These are phyloP conservation scores for Idaea biselata DNA, from an alignment of 2,888 invertebrate species.

Conservation along the genomic window DNA sequence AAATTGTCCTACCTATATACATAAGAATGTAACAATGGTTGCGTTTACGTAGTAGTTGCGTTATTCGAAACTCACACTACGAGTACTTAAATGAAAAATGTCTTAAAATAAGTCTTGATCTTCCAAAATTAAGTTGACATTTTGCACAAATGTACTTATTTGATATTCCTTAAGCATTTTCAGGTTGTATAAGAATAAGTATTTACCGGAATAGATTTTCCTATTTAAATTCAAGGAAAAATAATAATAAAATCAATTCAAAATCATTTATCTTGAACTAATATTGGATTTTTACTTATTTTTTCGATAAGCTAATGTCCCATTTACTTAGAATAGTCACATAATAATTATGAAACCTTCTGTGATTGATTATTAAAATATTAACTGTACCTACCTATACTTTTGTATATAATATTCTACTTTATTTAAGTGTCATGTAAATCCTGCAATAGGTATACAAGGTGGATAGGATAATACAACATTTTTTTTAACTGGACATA, in stretches of 20 bases:
- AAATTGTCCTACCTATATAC: no score
- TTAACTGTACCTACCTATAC: slow-evolving; percentile 13
- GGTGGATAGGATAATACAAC: no score
- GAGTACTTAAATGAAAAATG: no score
- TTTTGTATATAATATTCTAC: slow-evolving; percentile 14
- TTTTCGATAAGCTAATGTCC: slow-evolving; percentile 5
- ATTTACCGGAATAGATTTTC: background rate
- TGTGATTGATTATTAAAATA: slow-evolving; percentile 23
- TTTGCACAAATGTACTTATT: background rate
- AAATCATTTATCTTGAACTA: background rate
- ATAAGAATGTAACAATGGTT: no score
- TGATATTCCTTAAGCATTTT: background rate
- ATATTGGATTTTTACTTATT: background rate
- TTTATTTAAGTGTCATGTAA: background rate
- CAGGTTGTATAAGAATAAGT: background rate
- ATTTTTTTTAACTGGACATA: no score
- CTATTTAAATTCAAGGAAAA: background rate
- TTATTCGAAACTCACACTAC: no score
- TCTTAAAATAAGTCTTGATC: no score
- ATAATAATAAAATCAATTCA: background rate
- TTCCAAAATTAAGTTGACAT: background rate
- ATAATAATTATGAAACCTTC: slow-evolving; percentile 19
- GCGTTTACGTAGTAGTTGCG: no score
- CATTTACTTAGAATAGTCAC: background rate
- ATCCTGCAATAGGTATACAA: no score